Conservation (phyloP, 2,888 invertebrate species). For the Arge pagana region DNA sequence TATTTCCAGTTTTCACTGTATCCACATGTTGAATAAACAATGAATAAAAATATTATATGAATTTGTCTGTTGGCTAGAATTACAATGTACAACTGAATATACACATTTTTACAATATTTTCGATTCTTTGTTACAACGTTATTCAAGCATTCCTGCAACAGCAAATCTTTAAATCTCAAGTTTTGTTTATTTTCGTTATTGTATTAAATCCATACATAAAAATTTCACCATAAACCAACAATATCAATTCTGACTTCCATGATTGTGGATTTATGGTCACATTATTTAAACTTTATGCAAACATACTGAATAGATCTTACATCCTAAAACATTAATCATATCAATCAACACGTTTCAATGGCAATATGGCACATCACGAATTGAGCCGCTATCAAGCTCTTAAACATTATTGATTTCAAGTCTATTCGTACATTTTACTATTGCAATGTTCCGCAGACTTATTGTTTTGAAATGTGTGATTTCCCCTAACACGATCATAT, state of each 20-base stretch:
- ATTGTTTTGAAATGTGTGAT: neutral
- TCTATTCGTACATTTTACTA: neutral
- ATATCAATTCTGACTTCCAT: conserved; percentile 6
- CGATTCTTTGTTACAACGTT: neutral
- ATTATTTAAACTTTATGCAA: conserved; percentile 11
- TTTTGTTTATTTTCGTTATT: neutral
- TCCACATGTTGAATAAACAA: conserved; percentile 18
- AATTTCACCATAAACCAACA: conserved; percentile 15
- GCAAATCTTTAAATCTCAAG: conserved; percentile 15
- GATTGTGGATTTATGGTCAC: conserved; percentile 13
- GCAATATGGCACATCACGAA: conserved; percentile 22
- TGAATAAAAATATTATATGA: conserved; percentile 24
- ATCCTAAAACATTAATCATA: conserved; percentile 10
- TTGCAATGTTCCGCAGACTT: neutral
- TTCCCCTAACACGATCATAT: conserved; percentile 9
- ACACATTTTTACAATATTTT: conserved; percentile 25
- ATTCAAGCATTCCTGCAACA: conserved; percentile 17
- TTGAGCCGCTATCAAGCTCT: conserved; percentile 15
- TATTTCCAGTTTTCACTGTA: conserved; percentile 17
- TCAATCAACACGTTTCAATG: conserved; percentile 15
- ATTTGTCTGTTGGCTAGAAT: conserved; percentile 20
- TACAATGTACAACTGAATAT: conserved; percentile 25
- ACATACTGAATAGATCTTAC: too few species aligned
- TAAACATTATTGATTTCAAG: conserved; percentile 5
- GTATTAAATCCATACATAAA: conserved; percentile 2